phyloP scores from a whole-genome alignment of 92 coral and sea anemone species.

The Pocillopora meandrina region DNA sequence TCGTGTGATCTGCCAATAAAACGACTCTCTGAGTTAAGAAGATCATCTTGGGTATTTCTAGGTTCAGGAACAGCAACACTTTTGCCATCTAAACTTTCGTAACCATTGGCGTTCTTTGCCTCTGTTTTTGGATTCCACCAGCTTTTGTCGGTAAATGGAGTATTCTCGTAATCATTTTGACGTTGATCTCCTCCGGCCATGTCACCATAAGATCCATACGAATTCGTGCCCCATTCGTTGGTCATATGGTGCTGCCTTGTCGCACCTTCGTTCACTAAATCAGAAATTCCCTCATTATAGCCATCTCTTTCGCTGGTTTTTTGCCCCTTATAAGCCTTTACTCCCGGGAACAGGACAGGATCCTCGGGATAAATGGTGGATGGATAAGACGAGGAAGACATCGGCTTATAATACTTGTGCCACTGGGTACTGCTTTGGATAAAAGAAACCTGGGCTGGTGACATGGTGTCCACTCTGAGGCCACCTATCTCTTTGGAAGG shows the following conservation, averaged over 20 bases:
- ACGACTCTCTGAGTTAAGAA: background rate
- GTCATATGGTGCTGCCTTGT: constrained; percentile 11
- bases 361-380: constrained; percentile 80
- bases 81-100: constrained; percentile 37
- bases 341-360: constrained; percentile 77
- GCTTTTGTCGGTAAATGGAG: constrained; percentile 39
- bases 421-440: constrained; percentile 80
- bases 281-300: background rate
- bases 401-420: constrained; percentile 80
- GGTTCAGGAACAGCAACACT: constrained; percentile 29
- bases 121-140: constrained; percentile 45
- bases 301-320: constrained; percentile 18
- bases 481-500: constrained; percentile 50
- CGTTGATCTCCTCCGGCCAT: constrained; percentile 11
- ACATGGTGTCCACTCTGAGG: constrained; percentile 74
- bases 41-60: constrained; percentile 5
- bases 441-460: constrained; percentile 85
- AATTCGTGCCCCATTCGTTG: constrained; percentile 23
- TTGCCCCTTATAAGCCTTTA: constrained; percentile 1
- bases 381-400: constrained; percentile 14
- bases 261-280: constrained; percentile 1
- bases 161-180: constrained; percentile 25
- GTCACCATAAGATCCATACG: constrained; percentile 29
- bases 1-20: constrained; percentile 1
- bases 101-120: background rate